Conservation (phyloP, 2,888 invertebrate species). For the Machimus atricapillus region DNA sequence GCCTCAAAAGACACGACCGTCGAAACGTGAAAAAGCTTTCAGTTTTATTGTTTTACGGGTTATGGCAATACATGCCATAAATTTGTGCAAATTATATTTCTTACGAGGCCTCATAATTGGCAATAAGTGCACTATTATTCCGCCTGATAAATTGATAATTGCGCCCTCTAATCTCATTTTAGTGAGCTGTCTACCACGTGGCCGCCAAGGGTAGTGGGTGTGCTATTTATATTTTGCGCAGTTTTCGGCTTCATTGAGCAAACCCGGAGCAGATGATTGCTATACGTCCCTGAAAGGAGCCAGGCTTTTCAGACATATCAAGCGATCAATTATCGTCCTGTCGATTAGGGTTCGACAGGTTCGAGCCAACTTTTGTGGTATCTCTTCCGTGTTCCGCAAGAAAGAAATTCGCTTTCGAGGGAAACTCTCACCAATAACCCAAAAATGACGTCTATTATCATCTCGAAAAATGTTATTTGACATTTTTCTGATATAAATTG, state of each 20-base stretch:
- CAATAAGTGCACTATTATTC: background rate
- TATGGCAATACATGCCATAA: background rate
- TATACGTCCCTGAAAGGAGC: background rate
- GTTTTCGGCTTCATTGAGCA: background rate
- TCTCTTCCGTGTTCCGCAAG: background rate
- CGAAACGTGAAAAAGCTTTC: background rate
- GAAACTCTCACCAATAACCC: background rate
- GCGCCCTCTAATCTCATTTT: background rate
- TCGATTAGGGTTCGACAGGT: conserved; percentile 24
- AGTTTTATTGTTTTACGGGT: background rate
- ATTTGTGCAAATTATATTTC: background rate
- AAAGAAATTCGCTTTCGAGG: background rate
- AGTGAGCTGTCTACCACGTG: background rate
- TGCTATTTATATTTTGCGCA: background rate
- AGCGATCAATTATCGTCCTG: conserved; percentile 10
- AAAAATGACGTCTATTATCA: conserved; percentile 22
- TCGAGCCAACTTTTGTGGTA: background rate
- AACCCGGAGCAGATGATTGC: background rate
- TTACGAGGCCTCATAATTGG: background rate
- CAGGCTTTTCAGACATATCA: background rate
- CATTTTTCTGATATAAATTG: conserved; percentile 32
- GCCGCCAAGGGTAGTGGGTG: background rate
- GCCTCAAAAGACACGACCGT: background rate
- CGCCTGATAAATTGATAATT: background rate
- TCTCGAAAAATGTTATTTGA: conserved; percentile 17